Conservation (phyloP, 2,797 vertebrate genomes). For the Pipistrellus pipistrellus region DNA sequence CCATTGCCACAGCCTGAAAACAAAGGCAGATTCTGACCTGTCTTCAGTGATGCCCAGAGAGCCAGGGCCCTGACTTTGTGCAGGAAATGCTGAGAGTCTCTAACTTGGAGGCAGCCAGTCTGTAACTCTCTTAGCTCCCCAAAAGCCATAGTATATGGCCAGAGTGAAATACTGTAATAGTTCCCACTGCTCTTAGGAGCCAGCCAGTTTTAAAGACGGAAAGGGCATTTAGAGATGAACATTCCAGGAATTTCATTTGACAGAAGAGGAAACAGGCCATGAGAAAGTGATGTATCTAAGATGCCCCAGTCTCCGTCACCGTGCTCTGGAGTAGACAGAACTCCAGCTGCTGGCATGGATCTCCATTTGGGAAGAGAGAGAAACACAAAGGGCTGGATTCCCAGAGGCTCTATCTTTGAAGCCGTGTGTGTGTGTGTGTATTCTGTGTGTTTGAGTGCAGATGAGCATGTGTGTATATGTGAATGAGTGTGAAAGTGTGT, state of each 20-base stretch:
- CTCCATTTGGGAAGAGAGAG: conserved; percentile 4
- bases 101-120: neutral
- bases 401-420: neutral
- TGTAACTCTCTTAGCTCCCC: neutral
- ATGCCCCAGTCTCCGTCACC: neutral
- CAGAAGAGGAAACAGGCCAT: neutral
- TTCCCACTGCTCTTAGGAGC: neutral
- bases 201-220: conserved; percentile 9
- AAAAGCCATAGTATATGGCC: neutral
- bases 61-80: neutral
- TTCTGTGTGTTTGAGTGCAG: no score
- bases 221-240: neutral
- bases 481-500: no score
- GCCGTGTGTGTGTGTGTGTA: fast-evolving
- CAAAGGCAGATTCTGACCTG: conserved; percentile 16
- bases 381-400: neutral
- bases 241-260: neutral
- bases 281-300: neutral
- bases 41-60: conserved; percentile 54
- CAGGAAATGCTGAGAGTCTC: neutral
- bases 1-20: conserved; percentile 67
- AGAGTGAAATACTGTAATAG: neutral
- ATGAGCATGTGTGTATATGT: no score
- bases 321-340: neutral
- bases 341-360: neutral